phyloP scores from a whole-genome alignment of 2,888 invertebrate species.

The Dysmachus trigonus region DNA sequence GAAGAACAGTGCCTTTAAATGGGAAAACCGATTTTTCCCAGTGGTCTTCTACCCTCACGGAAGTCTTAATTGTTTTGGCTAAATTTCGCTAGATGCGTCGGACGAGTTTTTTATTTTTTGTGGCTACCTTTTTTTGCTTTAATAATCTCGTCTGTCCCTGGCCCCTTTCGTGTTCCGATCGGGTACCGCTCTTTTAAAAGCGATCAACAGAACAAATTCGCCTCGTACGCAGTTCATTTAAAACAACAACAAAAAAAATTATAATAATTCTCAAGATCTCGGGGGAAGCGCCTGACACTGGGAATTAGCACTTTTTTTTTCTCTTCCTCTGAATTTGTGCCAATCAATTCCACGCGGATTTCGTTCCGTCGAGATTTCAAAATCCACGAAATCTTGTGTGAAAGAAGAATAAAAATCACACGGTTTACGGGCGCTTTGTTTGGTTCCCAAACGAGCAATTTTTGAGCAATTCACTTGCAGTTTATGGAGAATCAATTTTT shows the following conservation, averaged over 20 bases:
- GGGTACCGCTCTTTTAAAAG: neutral
- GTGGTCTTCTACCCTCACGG: neutral
- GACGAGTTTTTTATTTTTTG: neutral
- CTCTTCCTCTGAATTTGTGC: neutral
- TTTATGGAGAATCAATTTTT: slow-evolving; percentile 41
- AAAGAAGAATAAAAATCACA: neutral
- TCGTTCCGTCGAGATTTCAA: neutral
- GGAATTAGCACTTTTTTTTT: neutral
- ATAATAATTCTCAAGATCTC: neutral
- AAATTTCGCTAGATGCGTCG: neutral
- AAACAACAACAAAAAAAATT: too few species aligned
- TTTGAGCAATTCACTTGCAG: neutral
- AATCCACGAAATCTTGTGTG: neutral
- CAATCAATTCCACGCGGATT: neutral
- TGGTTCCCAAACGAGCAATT: neutral
- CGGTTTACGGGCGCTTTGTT: neutral
- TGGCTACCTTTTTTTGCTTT: neutral
- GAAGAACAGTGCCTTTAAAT: neutral
- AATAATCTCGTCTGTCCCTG: neutral
- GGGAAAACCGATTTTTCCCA: neutral
- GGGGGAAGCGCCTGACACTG: neutral
- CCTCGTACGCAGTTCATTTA: slow-evolving; percentile 22
- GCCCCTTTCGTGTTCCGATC: slow-evolving; percentile 1
- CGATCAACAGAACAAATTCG: neutral
- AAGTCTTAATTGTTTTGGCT: neutral